Evolutionary conservation across 2,888 invertebrate genomes (phyloP).

Genomic region (Gisinianus flammeolus): DNA sequence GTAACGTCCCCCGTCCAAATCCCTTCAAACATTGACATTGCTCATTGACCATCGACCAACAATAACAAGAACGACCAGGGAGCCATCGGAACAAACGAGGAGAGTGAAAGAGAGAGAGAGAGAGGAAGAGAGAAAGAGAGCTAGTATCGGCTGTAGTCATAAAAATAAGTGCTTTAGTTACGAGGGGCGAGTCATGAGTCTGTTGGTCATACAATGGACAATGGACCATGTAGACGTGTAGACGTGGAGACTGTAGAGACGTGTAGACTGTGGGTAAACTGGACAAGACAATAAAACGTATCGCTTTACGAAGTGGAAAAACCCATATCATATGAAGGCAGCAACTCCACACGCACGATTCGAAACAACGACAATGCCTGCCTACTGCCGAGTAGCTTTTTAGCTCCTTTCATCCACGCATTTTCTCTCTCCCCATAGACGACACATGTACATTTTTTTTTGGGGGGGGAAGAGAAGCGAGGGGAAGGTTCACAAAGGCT

Average conservation of each 20-base stretch:
- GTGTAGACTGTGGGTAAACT: neutral
- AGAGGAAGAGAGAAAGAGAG: neutral
- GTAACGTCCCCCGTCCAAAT: too few relatives aligned
- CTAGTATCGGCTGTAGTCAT: neutral
- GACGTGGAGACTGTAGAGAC: neutral
- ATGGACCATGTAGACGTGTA: neutral
- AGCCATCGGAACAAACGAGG: neutral
- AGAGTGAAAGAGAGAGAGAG: neutral
- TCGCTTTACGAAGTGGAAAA: constrained; percentile 25
- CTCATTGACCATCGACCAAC: neutral
- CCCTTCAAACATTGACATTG: too few relatives aligned
- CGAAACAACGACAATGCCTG: neutral
- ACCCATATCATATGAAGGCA: neutral
- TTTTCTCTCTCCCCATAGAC: neutral
- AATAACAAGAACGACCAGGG: neutral
- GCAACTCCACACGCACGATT: neutral
- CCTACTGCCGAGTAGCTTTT: neutral
- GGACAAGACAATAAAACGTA: neutral
- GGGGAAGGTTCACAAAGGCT: neutral
- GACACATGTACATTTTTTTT: too few relatives aligned
- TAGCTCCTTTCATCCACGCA: neutral
- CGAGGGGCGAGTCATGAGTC: neutral
- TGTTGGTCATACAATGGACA: neutral
- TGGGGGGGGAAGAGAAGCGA: too few relatives aligned
- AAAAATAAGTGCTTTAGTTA: constrained; percentile 21